Base-by-base conservation (phyloP, 2,113 vertebrate genomes). In the Ivindomyrus marchei region DNA sequence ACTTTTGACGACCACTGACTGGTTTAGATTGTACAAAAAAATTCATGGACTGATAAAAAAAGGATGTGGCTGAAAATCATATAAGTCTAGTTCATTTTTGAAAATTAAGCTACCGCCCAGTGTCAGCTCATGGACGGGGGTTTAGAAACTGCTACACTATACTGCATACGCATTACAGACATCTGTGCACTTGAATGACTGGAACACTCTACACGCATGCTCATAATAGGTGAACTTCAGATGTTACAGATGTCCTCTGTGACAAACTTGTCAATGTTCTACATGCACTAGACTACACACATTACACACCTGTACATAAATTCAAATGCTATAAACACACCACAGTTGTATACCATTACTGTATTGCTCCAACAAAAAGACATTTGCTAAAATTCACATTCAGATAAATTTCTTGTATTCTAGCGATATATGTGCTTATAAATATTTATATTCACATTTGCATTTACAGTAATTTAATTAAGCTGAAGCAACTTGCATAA, bases 261-360 rank as follows among this genome's bases (percentile, higher is more conserved):
- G 17, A 49, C 1, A 45, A 24, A 84, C 19, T 24, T 24, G 24
- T 66, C n/a, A 66, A 27, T 66, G 58, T 66, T 66, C 62, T 66
- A 66, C n/a, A 13, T 66, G 70, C 70, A 77, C 31, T 36, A 39
- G 15, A 19, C 70, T 77, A n/a, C 47, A 45, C 83, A 47, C 46
- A 85, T 45, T 85, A 39, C 80, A 19, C 80, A 86, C 58, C 89
- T 85, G 89, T 45, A 89, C 4, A 83, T 46, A 87, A 90, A 92
- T 88, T 56, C 83, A 83, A 85, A 80, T 1, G 27, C 21, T 87
- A 49, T 13, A 36, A 27, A 53, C 27, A 52, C 8, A 19, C 36
- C 21, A 19, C 36, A 77, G 11, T 6, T 39, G 15, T 77, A 39
- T 77, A 17, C 31, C 13, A 17, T 39, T 6, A 19, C 31, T 77